Conservation (phyloP, 2,888 invertebrate species). For the Pseudolycoriella hygida region DNA sequence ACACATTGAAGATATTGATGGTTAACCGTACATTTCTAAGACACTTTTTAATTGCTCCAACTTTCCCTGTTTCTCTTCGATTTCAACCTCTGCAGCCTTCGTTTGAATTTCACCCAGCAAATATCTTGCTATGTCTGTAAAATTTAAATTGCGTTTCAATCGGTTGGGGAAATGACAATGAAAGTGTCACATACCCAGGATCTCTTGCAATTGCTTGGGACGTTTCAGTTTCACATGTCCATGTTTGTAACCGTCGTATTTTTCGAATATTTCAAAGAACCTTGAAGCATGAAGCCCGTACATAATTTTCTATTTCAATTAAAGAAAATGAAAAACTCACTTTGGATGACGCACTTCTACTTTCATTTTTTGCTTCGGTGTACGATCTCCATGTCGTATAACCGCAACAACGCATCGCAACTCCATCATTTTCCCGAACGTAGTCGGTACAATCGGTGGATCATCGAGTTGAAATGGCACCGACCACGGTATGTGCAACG, state of each 20-base stretch:
- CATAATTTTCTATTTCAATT: not conserved
- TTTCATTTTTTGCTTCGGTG: conserved; percentile 99
- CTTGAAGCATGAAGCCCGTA: conserved; percentile 29
- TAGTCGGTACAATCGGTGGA: conserved; percentile 97
- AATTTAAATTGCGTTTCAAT: too few species aligned
- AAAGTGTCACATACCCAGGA: conserved; percentile 43
- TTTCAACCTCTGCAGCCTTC: conserved; percentile 72
- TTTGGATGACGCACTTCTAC: conserved; percentile 94
- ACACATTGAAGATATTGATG: conserved; percentile 5
- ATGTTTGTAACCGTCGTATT: conserved; percentile 87
- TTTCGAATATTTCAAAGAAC: conserved; percentile 96
- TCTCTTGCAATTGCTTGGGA: conserved; percentile 93
- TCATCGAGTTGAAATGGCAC: conserved; percentile 91
- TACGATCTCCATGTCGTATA: conserved; percentile 94
- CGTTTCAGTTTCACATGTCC: conserved; percentile 95
- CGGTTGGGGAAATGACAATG: too few species aligned
- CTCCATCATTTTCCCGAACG: conserved; percentile 94
- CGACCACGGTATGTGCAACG: conserved; percentile 92
- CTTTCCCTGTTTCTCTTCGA: conserved; percentile 94
- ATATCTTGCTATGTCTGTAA: conserved; percentile 71
- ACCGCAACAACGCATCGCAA: conserved; percentile 90
- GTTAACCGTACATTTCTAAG: conserved; percentile 78
- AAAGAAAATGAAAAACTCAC: conserved; percentile 30
- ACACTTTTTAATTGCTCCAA: conserved; percentile 95
- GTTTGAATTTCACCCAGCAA: conserved; percentile 79